These are phyloP conservation scores for Enteromius argenteus DNA, from an alignment of 2,797 vertebrate genomes.

Conservation along the genomic window DNA sequence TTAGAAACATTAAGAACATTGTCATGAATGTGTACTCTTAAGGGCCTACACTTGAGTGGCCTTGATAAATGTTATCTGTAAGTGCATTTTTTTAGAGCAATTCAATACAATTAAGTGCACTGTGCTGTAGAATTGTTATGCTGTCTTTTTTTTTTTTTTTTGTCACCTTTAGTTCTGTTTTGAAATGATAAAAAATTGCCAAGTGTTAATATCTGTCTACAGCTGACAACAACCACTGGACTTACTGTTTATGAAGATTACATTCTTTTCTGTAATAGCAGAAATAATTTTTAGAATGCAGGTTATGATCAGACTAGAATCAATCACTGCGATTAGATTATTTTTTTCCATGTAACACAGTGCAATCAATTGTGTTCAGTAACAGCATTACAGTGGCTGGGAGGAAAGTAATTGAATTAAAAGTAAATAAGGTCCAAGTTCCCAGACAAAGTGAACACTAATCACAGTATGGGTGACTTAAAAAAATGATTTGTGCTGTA, in stretches of 20 bases:
- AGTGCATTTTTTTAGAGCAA: not conserved
- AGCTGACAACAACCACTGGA: not conserved
- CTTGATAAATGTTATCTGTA: not conserved
- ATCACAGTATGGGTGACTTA: not conserved
- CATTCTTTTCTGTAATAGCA: not conserved
- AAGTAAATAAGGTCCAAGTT: conserved; percentile 8
- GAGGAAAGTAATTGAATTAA: not conserved
- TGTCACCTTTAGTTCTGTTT: not conserved
- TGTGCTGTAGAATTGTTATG: not conserved
- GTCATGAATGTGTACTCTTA: not conserved
- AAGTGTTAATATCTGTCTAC: not conserved
- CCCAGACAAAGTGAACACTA: conserved; percentile 3
- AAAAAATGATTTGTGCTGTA: not conserved
- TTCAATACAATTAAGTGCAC: not conserved
- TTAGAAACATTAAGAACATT: not conserved
- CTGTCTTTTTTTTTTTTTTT: not conserved
- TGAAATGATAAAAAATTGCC: not conserved
- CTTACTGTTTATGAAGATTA: not conserved
- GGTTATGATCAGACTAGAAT: conserved; percentile 9
- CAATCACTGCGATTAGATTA: conserved; percentile 3
- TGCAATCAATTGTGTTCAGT: conserved; percentile 6
- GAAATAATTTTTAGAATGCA: not conserved
- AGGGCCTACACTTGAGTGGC: not conserved
- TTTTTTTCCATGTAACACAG: conserved; percentile 14
- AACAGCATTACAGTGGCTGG: not conserved